Evolutionary conservation across 1,140 invertebrate species (phyloP).

Genomic region (Capitella teleta): DNA sequence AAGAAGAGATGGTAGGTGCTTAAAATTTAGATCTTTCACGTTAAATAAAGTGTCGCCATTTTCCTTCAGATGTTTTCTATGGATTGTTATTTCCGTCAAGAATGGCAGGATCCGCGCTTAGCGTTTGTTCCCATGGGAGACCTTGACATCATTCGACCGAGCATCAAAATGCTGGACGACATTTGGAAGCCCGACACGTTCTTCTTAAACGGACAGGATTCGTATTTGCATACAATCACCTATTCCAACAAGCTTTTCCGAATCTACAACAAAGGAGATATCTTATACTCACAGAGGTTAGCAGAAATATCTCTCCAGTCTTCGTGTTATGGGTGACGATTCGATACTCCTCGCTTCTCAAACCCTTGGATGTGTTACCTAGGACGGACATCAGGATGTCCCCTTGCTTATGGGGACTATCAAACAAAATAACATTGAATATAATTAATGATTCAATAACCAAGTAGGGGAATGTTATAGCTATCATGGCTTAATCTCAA

Average conservation of each 20-base stretch:
- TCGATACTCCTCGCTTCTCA: no score
- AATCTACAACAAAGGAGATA: constrained; percentile 4
- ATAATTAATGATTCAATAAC: no score
- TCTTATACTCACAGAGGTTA: constrained; percentile 9
- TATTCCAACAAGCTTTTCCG: constrained; percentile 11
- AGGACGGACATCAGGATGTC: no score
- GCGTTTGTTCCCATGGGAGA: constrained; percentile 13
- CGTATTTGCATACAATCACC: constrained; percentile 7
- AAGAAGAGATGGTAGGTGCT: constrained; percentile 41
- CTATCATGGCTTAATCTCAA: no score
- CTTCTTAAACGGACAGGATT: constrained; percentile 9
- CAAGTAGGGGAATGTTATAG: no score
- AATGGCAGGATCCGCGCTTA: constrained; percentile 13
- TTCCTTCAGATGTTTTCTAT: constrained; percentile 12
- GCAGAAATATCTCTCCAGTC: no score
- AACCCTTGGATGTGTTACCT: no score
- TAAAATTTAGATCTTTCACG: not conserved
- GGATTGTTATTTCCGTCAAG: constrained; percentile 17
- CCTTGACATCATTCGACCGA: constrained; percentile 35
- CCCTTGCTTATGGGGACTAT: no score
- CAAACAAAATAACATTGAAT: no score
- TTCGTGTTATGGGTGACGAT: no score
- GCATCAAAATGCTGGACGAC: constrained; percentile 31
- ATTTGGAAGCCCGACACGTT: constrained; percentile 22
- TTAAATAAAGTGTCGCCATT: not conserved